Percentiles rank a stretch among this genome's conserved stretches.
These are phyloP conservation scores for Falcaria lacertinaria DNA, from an alignment of 2,888 invertebrate species.

Conservation along the genomic window DNA sequence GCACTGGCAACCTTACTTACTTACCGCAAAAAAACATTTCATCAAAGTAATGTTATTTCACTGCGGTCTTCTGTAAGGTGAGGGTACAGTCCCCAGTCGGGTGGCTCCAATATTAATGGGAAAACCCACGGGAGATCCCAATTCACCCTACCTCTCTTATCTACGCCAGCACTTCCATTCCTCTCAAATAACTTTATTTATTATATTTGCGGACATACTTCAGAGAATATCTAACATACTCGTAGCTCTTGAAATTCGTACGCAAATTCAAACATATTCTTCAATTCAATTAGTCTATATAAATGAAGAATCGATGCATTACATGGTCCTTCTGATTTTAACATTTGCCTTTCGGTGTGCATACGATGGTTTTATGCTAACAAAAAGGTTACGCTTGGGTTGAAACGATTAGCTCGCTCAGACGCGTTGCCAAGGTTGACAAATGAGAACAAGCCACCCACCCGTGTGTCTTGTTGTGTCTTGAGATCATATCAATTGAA, in stretches of 20 bases:
- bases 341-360: conserved; percentile 16
- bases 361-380: conserved; percentile 28
- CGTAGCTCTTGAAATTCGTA: conserved; percentile 20
- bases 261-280: conserved; percentile 28
- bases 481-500: conserved; percentile 32
- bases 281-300: no score
- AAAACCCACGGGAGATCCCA: no score
- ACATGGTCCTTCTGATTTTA: conserved; percentile 29
- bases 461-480: no score
- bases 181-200: conserved; percentile 20
- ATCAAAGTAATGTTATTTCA: no score
- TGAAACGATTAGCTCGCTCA: conserved; percentile 33
- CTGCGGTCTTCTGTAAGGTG: no score
- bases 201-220: conserved; percentile 25
- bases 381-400: conserved; percentile 20
- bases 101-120: no score
- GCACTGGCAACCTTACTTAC: no score
- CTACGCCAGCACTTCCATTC: conserved; percentile 24
- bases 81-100: no score
- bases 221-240: conserved; percentile 22
- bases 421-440: conserved; percentile 31
- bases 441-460: conserved; percentile 31
- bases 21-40: no score
- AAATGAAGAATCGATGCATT: no score
- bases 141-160: no score